These are phyloP conservation scores for Syrrhaptes paradoxus DNA, from an alignment of 2,113 vertebrate genomes.

Conservation along the genomic window DNA sequence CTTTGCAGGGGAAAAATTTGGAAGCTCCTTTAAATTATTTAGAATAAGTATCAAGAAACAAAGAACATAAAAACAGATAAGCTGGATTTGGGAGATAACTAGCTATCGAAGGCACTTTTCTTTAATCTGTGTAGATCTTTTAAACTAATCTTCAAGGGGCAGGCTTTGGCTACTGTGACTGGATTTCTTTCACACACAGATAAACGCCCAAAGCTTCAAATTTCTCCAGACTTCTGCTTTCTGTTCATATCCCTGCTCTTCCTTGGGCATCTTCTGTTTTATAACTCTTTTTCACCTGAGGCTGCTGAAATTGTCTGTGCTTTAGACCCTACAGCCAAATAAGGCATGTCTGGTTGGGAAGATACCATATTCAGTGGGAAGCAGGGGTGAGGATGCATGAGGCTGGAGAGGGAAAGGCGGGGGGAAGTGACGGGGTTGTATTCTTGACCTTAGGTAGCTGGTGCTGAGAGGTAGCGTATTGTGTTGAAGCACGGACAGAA, in stretches of 20 bases:
- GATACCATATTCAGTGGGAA: slow-evolving; percentile 40
- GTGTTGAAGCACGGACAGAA: slow-evolving; percentile 9
- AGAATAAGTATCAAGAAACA: slow-evolving; percentile 3
- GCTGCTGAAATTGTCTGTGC: not conserved
- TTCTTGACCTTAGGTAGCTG: slow-evolving; percentile 57
- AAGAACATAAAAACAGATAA: slow-evolving; percentile 17
- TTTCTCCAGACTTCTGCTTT: not conserved
- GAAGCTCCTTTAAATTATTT: not conserved
- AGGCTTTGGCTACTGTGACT: not conserved
- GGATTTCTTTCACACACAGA: not conserved
- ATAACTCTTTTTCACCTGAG: not conserved
- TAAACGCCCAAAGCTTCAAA: not conserved
- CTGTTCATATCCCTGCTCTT: not conserved
- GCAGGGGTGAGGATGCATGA: slow-evolving; percentile 48
- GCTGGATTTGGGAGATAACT: slow-evolving; percentile 26
- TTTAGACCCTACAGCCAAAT: not conserved
- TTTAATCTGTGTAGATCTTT: slow-evolving; percentile 6
- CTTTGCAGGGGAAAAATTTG: not conserved
- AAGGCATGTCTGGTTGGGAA: slow-evolving; percentile 14
- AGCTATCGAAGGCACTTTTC: not conserved
- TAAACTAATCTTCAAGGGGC: slow-evolving; percentile 28
- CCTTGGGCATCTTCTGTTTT: not conserved
- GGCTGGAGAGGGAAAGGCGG: not conserved
- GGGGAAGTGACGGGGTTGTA: slow-evolving; percentile 19
- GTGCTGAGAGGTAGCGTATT: slow-evolving; percentile 51